Evolutionary conservation across 2,797 vertebrate species (phyloP).

Genomic region (Varecia variegata): DNA sequence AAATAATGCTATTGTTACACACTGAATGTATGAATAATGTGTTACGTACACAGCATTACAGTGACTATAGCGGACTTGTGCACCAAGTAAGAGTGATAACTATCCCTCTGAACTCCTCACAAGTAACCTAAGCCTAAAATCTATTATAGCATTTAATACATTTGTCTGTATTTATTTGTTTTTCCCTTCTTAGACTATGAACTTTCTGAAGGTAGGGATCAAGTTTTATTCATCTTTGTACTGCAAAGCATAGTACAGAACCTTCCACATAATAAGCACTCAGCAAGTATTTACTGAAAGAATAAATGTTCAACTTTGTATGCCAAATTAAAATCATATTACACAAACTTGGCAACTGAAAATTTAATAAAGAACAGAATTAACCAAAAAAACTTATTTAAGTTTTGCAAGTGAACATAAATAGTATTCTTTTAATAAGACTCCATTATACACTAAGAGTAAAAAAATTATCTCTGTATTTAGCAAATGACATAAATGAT

Average conservation of each 20-base stretch:
- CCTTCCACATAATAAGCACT: not conserved
- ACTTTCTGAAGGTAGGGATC: not conserved
- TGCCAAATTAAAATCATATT: not conserved
- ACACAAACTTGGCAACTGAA: not conserved
- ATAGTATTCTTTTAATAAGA: conserved; percentile 16
- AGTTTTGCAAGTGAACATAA: not conserved
- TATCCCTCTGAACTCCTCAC: not conserved
- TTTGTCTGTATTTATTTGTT: not conserved
- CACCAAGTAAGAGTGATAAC: not conserved
- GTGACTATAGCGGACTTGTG: not conserved
- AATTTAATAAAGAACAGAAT: conserved; percentile 20
- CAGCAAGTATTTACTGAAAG: not conserved
- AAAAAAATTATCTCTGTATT: not conserved
- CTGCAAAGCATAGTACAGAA: not conserved
- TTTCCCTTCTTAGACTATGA: not conserved
- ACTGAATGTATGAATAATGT: not conserved
- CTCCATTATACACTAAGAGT: not conserved
- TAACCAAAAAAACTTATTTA: not conserved
- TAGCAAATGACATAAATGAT: not conserved
- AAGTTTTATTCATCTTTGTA: not conserved
- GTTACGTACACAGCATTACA: not conserved
- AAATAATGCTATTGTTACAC: not conserved
- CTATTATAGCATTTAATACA: not conserved
- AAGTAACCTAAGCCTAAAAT: not conserved
- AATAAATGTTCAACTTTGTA: not conserved